These are phyloP conservation scores for Phoenicopterus ruber DNA, from an alignment of 2,113 vertebrate genomes.

Conservation along the genomic window DNA sequence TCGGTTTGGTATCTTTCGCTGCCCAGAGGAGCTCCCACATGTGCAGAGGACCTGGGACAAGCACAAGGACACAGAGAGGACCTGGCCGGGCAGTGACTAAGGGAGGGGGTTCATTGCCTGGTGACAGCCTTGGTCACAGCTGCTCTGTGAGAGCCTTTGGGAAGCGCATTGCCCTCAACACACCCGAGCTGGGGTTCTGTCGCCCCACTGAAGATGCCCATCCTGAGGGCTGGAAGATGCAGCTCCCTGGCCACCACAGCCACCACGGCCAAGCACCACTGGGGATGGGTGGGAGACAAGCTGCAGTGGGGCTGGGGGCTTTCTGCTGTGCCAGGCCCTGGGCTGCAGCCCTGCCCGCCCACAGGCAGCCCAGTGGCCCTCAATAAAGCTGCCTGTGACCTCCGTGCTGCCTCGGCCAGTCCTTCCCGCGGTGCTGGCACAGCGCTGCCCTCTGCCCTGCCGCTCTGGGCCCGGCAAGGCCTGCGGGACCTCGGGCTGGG, in stretches of 20 bases:
- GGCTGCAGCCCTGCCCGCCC: background rate
- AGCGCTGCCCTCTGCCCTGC: background rate
- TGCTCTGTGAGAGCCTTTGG: background rate
- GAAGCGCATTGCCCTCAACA: rapidly evolving
- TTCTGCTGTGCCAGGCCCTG: background rate
- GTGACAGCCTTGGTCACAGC: background rate
- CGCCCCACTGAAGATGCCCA: rapidly evolving
- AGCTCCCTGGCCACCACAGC: rapidly evolving
- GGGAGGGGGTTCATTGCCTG: background rate
- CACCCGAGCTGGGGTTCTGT: background rate
- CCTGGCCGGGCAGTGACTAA: rapidly evolving
- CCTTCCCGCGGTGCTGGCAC: background rate
- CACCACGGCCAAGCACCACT: rapidly evolving
- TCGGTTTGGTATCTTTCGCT: rapidly evolving
- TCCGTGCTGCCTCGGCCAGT: background rate
- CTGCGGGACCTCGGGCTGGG: too few relatives aligned
- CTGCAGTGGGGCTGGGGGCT: background rate
- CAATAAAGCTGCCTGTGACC: background rate
- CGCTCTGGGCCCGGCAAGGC: background rate
- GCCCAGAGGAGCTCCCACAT: background rate
- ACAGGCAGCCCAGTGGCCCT: background rate
- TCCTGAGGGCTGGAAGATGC: background rate
- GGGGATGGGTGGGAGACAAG: background rate
- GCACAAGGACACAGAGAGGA: background rate
- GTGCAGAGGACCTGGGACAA: background rate